Percentiles rank a stretch among this genome's conserved stretches.
These are phyloP conservation scores for Oryctolagus cuniculus DNA, from an alignment of 2,113 vertebrate species.

Conservation along the genomic window mOryCun1.1 NC_091449.1:49558001-49558500, in stretches of 20 bases:
- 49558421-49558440: not conserved
- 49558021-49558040: too few relatives aligned
- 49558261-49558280: not conserved
- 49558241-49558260: conserved; percentile 25
- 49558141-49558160: not conserved
- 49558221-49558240: conserved; percentile 45
- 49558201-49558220: not conserved
- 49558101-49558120: not conserved
- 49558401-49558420: not conserved
- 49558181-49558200: not conserved
- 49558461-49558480: not conserved
- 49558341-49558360: not conserved
- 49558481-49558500: not conserved
- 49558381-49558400: not conserved
- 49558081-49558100: not conserved
- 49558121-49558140: not conserved
- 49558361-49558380: conserved; percentile 26
- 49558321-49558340: not conserved
- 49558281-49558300: conserved; percentile 45
- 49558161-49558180: not conserved
- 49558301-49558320: conserved; percentile 5
- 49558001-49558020: too few relatives aligned
- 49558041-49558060: not conserved
- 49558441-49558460: not conserved
- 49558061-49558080: not conserved